Conservation (phyloP, 2,797 vertebrate species). For the Argya squamiceps region DNA sequence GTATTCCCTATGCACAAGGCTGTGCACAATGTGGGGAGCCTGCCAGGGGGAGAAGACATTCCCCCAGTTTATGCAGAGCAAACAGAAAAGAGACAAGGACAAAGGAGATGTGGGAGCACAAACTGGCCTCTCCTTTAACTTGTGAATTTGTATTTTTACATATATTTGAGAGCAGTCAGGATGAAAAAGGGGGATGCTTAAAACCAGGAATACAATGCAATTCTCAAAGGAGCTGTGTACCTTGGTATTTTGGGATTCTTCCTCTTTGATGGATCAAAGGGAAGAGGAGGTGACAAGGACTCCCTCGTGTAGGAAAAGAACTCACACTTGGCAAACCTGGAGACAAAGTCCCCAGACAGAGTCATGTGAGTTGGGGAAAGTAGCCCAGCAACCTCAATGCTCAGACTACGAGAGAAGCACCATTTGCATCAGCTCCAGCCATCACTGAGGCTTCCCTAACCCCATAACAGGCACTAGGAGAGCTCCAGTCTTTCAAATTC, state of each 20-base stretch:
- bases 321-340: rapidly evolving
- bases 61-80: background rate
- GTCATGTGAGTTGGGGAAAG: background rate
- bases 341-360: background rate
- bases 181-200: background rate
- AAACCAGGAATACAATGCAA: background rate
- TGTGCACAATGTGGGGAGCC: background rate
- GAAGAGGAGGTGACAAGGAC: background rate
- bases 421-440: background rate
- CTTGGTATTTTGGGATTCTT: background rate
- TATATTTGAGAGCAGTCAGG: background rate
- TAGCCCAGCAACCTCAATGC: rapidly evolving
- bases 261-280: background rate
- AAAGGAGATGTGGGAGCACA: background rate
- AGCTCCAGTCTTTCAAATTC: background rate
- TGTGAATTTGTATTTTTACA: background rate
- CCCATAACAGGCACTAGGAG: background rate
- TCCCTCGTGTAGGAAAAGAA: background rate
- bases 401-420: too few relatives aligned
- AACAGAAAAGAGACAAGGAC: background rate
- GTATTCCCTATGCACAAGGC: rapidly evolving
- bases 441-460: background rate
- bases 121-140: background rate
- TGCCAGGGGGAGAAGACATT: background rate
- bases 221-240: background rate